Evolutionary conservation across 2,888 invertebrate species (phyloP), one percentile per base, ranked within the genome.

Genomic region (Drosophila villosipedis): DNA sequence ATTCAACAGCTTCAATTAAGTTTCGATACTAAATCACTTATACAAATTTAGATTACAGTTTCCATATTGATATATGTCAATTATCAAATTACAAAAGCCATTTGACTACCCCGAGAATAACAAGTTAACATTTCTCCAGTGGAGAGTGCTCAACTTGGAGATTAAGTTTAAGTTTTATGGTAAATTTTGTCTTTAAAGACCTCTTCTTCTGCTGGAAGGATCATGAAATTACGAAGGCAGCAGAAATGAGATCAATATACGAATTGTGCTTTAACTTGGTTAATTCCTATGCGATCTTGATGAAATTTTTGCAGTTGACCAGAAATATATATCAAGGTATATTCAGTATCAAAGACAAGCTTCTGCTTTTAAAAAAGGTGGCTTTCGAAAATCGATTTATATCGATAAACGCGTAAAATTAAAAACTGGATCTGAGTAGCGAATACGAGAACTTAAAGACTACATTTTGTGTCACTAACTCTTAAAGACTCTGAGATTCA

Each of bases 101-200:
- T 14, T 22, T 7, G 19, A 19, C n/a, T n/a, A n/a, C n/a, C n/a
- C n/a, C n/a, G n/a, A n/a, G n/a, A n/a, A n/a, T n/a, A n/a, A n/a
- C n/a, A n/a, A n/a, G n/a, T n/a, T n/a, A n/a, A n/a, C 10, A 12
- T 22, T 5, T 22, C 41, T 22, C 4, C 0, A 22, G n/a, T n/a
- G n/a, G n/a, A n/a, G n/a, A n/a, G 12, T 43, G 43, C 12, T 22
- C 12, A 43, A 43, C 5, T 43, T 43, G 22, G n/a, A 22, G 2
- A 12, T 22, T 5, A 10, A n/a, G 0, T n/a, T 41, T 3, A 10
- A n/a, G 10, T n/a, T n/a, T 41, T 41, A 19, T 19, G 19, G 9
- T 9, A 0, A 39, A 39, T 2, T 0, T 9, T 9, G 2, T 3
- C 19, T 39, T 39, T 19, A 10, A 41, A 4, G 0, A 3, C 19